Conservation (phyloP, 2,797 vertebrate genomes). For the Cottoperca gobio region DNA sequence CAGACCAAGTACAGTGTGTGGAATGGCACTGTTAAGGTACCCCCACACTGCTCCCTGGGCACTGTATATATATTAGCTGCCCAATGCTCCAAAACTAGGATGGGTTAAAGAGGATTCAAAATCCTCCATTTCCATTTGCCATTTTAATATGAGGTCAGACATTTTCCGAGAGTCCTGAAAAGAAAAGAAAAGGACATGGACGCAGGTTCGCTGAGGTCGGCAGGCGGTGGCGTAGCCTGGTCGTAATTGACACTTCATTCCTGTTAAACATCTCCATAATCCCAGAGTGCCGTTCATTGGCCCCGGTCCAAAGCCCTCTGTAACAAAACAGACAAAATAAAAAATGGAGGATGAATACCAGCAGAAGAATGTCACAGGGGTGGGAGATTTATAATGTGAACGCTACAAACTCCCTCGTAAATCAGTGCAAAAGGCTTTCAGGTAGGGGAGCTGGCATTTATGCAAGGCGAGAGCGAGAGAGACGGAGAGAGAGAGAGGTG, state of each 20-base stretch:
- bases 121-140: too few relatives aligned
- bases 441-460: slow-evolving; percentile 85
- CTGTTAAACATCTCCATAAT: slow-evolving; percentile 87
- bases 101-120: too few relatives aligned
- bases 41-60: too few relatives aligned
- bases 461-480: slow-evolving; percentile 55
- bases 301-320: slow-evolving; percentile 89
- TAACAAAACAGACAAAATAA: slow-evolving; percentile 70
- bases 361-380: slow-evolving; percentile 87
- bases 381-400: slow-evolving; percentile 91
- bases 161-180: slow-evolving; percentile 31
- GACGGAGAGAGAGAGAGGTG: slow-evolving; percentile 1
- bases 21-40: too few relatives aligned
- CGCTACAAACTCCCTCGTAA: slow-evolving; percentile 87
- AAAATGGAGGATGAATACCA: slow-evolving; percentile 91
- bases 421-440: slow-evolving; percentile 87
- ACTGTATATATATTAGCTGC: too few relatives aligned
- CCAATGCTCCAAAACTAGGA: too few relatives aligned
- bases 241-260: slow-evolving; percentile 81
- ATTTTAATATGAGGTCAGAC: slow-evolving; percentile 42
- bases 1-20: too few relatives aligned
- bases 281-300: slow-evolving; percentile 89
- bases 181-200: slow-evolving; percentile 24
- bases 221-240: slow-evolving; percentile 23
- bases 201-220: slow-evolving; percentile 19